These are phyloP conservation scores for Anisognathus igniventris DNA, from an alignment of 2,797 vertebrate species.

Conservation along the genomic window DNA sequence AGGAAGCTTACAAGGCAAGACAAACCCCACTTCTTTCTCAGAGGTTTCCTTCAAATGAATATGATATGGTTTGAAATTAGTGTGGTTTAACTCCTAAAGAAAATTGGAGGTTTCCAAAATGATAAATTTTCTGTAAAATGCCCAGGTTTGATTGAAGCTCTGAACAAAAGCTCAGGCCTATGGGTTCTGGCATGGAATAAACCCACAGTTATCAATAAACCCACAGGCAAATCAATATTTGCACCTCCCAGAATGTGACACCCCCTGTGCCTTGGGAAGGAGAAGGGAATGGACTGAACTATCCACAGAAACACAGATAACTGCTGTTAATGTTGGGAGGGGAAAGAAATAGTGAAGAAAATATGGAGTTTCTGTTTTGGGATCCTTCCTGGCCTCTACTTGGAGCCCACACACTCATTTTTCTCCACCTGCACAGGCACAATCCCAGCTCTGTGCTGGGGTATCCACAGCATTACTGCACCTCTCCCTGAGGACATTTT, in stretches of 20 bases:
- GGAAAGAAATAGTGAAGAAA: not conserved
- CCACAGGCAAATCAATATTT: not conserved
- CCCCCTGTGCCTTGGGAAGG: not conserved
- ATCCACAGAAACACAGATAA: not conserved
- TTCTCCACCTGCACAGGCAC: not conserved
- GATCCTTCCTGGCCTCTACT: not conserved
- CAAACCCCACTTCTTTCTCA: not conserved
- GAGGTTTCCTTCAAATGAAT: not conserved
- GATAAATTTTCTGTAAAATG: not conserved
- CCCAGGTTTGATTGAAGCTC: not conserved
- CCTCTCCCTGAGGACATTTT: not conserved
- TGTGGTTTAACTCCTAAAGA: not conserved
- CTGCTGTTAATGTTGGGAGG: not conserved
- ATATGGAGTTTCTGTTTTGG: not conserved
- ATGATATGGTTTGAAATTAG: not conserved
- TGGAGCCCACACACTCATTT: not conserved
- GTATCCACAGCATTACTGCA: not conserved
- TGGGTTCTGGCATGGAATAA: not conserved
- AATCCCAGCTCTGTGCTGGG: not conserved
- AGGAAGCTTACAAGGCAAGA: not conserved
- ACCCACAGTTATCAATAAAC: not conserved
- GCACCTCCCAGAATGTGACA: not conserved
- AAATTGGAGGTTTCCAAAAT: not conserved
- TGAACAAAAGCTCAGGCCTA: not conserved
- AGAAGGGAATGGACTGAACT: not conserved